Evolutionary conservation across 2,797 vertebrate genomes (phyloP).

Genomic region (Catamblyrhynchus diadema): DNA sequence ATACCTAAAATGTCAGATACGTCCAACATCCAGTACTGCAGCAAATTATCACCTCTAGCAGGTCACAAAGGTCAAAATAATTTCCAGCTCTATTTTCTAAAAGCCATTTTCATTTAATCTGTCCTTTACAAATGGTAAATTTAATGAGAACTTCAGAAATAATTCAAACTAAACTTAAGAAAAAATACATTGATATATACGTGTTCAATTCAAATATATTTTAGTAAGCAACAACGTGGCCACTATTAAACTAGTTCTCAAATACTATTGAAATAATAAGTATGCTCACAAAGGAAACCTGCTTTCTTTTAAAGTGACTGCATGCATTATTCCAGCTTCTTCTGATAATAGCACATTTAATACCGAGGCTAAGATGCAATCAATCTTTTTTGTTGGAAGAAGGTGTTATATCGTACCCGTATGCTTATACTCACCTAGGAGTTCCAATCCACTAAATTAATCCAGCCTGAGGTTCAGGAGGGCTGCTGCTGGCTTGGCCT

Average conservation of each 20-base stretch:
- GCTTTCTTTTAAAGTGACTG: conserved; percentile 64
- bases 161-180: conserved; percentile 62
- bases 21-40: conserved; percentile 21
- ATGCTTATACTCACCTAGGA: not conserved
- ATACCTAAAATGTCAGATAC: conserved; percentile 48
- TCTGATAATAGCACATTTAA: conserved; percentile 64
- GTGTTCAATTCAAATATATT: conserved; percentile 62
- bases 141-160: conserved; percentile 67
- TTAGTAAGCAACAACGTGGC: conserved; percentile 64
- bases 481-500: not conserved
- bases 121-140: conserved; percentile 70
- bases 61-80: conserved; percentile 70
- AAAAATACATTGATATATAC: conserved; percentile 43
- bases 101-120: conserved; percentile 69
- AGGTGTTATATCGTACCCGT: not conserved
- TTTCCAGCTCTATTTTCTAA: conserved; percentile 70
- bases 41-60: conserved; percentile 53
- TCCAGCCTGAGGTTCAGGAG: not conserved
- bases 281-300: conserved; percentile 47
- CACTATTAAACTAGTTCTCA: conserved; percentile 64
- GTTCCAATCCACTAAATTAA: not conserved
- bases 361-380: conserved; percentile 58
- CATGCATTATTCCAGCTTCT: conserved; percentile 64
- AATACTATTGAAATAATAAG: conserved; percentile 67
- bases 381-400: conserved; percentile 52